These are phyloP conservation scores for Ariopsis seemanni DNA, from an alignment of 2,113 vertebrate species.

Conservation along the genomic window DNA sequence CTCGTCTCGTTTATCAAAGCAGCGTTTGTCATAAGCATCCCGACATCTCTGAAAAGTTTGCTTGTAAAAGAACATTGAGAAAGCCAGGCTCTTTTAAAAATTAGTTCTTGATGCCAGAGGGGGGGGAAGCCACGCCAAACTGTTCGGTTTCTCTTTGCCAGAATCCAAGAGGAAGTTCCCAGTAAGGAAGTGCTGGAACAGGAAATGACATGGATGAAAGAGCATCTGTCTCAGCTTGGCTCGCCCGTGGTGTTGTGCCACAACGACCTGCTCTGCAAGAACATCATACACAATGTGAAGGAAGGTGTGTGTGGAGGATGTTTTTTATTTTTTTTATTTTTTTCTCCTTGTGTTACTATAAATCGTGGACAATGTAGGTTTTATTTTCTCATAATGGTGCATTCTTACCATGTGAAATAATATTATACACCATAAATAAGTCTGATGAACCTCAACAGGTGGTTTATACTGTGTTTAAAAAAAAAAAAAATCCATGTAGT, in stretches of 20 bases:
- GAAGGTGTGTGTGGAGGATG: conserved; percentile 72
- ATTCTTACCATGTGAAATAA: background rate
- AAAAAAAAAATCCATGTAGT: background rate
- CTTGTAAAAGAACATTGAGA: background rate
- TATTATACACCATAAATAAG: background rate
- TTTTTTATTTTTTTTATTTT: rapidly evolving
- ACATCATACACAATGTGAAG: conserved; percentile 88
- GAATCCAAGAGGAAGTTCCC: conserved; percentile 85
- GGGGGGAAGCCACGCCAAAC: too few relatives aligned
- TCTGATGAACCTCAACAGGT: too few relatives aligned
- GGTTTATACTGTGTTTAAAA: too few relatives aligned
- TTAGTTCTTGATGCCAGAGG: too few relatives aligned
- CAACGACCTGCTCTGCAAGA: conserved; percentile 97
- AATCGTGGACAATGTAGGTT: too few relatives aligned
- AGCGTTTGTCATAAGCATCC: background rate
- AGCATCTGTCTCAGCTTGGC: conserved; percentile 83
- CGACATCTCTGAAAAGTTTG: background rate
- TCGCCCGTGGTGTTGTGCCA: conserved; percentile 94
- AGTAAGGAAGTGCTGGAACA: conserved; percentile 80
- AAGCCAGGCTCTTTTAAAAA: too few relatives aligned
- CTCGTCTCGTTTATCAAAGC: background rate
- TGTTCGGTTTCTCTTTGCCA: conserved; percentile 53
- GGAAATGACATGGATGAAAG: conserved; percentile 92
- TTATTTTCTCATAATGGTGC: too few relatives aligned
- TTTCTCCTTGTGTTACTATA: background rate